Evolutionary conservation across 2,797 vertebrate genomes (phyloP), one percentile per base, ranked within the genome.

Genomic region (Sylvia borin): DNA sequence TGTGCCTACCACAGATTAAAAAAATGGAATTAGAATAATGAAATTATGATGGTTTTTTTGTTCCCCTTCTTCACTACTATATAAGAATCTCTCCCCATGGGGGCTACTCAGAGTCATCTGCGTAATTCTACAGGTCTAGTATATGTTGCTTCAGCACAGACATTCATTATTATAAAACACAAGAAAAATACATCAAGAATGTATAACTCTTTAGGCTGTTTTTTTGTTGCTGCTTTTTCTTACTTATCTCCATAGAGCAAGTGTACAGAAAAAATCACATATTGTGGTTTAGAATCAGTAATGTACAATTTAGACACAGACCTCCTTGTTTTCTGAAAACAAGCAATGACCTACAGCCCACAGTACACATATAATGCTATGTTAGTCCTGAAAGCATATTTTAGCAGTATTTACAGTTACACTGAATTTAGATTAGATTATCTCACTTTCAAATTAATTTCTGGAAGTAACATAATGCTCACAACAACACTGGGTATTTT

Each of bases 251-350:
- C 71, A 77, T 0, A 42, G 34, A 90, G 62, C 61, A 92, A 93
- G 62, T 14, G 34, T n/a, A 78, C 17, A 77, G 25, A 92, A 78
- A 78, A 85, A 95, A 87, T 45, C 65, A 92, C 67, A 94, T 95
- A 94, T 58, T 82, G 86, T 13, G 64, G 38, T 86, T 96, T 94
- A 85, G 87, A 92, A 88, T 65, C 77, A 86, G 64, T 73, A 58
- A 87, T 20, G 43, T 53, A 74, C 66, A 95, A 96, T 72, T 92
- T 90, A 90, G 80, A 87, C 67, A 88, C 60, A 87, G 88, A 86
- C 96, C 95, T 86, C 65, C 76, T 92, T 94, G 92, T 95, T 93
- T 70, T 92, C 77, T 81, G 92, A 96, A 95, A 94, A 94, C 92
- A 96, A 79, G 61, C 65, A 65, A 22, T 55, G 91, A 93, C 93